These are phyloP conservation scores for Hymenochirus boettgeri DNA, from an alignment of 2,113 vertebrate species.

Conservation along the genomic window DNA sequence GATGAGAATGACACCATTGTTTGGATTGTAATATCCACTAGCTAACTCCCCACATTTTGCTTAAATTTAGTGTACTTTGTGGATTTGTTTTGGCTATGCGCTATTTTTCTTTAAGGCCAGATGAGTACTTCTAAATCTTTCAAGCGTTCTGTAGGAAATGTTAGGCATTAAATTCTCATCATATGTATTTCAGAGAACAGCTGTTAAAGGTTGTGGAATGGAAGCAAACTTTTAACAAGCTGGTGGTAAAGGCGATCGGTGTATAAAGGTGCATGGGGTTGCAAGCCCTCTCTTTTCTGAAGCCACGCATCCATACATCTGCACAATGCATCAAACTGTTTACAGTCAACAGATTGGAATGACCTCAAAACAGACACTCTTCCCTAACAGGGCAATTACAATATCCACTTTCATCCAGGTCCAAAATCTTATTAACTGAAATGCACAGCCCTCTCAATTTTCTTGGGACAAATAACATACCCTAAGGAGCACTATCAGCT, in stretches of 20 bases:
- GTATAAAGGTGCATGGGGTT: slow-evolving; percentile 22
- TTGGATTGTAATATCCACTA: slow-evolving; percentile 18
- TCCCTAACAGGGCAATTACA: slow-evolving; percentile 12
- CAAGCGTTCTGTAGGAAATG: slow-evolving; percentile 36
- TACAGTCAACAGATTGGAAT: slow-evolving; percentile 36
- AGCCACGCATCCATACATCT: background rate
- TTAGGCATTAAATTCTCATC: slow-evolving; percentile 41
- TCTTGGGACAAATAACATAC: slow-evolving; percentile 24
- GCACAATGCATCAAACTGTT: slow-evolving; percentile 26
- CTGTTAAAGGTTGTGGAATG: slow-evolving; percentile 25
- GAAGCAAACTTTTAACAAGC: slow-evolving; percentile 39
- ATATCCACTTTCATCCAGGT: slow-evolving; percentile 29
- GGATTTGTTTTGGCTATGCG: slow-evolving; percentile 37
- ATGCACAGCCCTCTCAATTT: slow-evolving; percentile 30
- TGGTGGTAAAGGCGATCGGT: slow-evolving; percentile 20
- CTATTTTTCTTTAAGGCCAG: slow-evolving; percentile 38
- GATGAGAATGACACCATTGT: slow-evolving; percentile 27
- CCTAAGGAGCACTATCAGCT: slow-evolving; percentile 11
- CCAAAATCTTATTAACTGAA: slow-evolving; percentile 12
- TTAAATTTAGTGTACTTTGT: slow-evolving; percentile 35
- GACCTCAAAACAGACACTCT: slow-evolving; percentile 20
- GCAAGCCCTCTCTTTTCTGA: background rate
- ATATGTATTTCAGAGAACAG: slow-evolving; percentile 29
- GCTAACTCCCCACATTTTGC: slow-evolving; percentile 9
- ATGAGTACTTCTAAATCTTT: slow-evolving; percentile 33